A percentile compares a stretch with the other conserved stretches of the same genome.
phyloP scores from a whole-genome alignment of 2,113 vertebrate genomes.

The Proterorhinus semilunaris region DNA sequence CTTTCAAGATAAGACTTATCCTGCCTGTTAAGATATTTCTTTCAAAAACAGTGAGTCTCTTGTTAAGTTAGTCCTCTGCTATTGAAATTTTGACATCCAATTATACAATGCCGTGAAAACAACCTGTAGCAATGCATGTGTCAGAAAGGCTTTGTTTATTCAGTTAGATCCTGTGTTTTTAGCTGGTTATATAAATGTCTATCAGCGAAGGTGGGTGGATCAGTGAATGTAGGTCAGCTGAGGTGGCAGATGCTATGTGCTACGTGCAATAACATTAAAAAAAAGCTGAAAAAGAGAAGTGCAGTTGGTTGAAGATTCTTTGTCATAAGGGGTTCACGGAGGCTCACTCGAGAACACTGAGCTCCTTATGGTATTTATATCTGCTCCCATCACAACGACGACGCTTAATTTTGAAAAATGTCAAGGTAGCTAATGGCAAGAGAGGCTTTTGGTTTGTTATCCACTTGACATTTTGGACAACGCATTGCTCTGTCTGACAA shows the following conservation, averaged over 20 bases:
- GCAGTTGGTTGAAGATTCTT: neutral
- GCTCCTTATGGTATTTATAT: slow-evolving; percentile 31
- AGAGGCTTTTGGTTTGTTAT: slow-evolving; percentile 48
- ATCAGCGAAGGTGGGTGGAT: slow-evolving; percentile 2
- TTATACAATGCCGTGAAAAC: too few species aligned
- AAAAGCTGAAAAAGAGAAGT: slow-evolving; percentile 9
- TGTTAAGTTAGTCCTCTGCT: neutral
- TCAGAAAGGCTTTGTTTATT: neutral
- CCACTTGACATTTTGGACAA: slow-evolving; percentile 59
- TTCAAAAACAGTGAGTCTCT: too few species aligned
- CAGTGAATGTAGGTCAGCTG: neutral
- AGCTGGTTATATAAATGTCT: neutral
- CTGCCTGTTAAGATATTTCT: too few species aligned
- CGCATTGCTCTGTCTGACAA: slow-evolving; percentile 46
- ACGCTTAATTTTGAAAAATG: slow-evolving; percentile 46
- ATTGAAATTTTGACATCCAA: too few species aligned
- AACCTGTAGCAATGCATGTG: neutral
- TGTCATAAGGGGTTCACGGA: slow-evolving; percentile 2
- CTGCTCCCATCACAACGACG: neutral
- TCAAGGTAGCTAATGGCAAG: slow-evolving; percentile 35
- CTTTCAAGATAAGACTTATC: too few species aligned
- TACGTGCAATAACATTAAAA: slow-evolving; percentile 5
- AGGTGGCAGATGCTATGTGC: slow-evolving; percentile 2
- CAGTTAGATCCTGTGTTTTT: neutral
- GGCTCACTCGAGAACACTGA: neutral